A percentile compares a stretch with the other conserved stretches of the same genome.
phyloP scores from a whole-genome alignment of 2,113 vertebrate genomes.

The Coracopsis vasa region DNA sequence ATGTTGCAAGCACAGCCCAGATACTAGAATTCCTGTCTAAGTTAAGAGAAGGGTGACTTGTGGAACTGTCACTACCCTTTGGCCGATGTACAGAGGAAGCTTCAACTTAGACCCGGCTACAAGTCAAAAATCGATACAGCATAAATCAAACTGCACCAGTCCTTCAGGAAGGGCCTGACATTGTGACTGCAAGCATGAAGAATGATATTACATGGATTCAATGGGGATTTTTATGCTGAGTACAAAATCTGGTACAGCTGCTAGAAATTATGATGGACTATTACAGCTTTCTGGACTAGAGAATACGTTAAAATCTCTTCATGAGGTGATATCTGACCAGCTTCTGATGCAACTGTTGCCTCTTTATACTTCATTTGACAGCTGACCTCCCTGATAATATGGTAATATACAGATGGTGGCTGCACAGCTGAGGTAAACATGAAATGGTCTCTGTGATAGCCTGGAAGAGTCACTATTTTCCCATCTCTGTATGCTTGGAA shows the following conservation, averaged over 20 bases:
- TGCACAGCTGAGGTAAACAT: background rate
- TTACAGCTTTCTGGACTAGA: background rate
- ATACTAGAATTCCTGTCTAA: background rate
- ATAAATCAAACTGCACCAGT: background rate
- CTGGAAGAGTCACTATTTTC: background rate
- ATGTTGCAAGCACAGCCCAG: background rate
- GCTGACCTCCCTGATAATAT: background rate
- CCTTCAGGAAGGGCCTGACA: background rate
- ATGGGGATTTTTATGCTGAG: background rate
- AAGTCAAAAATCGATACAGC: background rate
- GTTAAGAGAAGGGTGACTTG: background rate
- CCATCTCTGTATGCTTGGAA: background rate
- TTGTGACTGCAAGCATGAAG: background rate
- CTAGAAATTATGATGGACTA: background rate
- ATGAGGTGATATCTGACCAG: background rate
- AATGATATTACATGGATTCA: background rate
- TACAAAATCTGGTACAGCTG: background rate
- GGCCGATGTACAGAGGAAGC: background rate
- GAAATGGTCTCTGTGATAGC: background rate
- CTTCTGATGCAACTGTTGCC: background rate
- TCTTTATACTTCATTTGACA: background rate
- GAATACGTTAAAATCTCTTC: background rate
- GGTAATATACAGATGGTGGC: background rate
- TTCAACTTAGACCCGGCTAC: background rate
- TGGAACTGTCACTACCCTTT: background rate